phyloP scores from a whole-genome alignment of 2,113 vertebrate species.

The Forbesichthys agassizii region DNA sequence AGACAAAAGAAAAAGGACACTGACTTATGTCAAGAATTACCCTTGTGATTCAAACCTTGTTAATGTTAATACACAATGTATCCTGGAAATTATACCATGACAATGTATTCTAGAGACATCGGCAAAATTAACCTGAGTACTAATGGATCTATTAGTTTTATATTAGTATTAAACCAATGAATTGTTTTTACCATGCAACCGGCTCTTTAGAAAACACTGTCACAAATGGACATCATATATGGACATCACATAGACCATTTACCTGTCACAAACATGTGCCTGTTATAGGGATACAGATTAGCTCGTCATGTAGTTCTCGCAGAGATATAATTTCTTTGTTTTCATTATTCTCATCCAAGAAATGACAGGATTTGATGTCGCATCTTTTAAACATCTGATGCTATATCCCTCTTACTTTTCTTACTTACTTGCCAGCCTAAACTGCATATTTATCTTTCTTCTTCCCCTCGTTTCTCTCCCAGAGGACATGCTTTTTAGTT shows the following conservation, averaged over 20 bases:
- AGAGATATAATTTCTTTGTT: slow-evolving; percentile 60
- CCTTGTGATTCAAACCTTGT: no score
- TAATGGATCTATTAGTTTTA: background rate
- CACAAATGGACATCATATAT: slow-evolving; percentile 29
- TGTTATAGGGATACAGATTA: slow-evolving; percentile 58
- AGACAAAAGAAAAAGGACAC: no score
- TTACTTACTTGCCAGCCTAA: slow-evolving; percentile 40
- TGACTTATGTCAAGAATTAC: no score
- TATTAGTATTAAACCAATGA: slow-evolving; percentile 14
- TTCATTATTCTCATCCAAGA: slow-evolving; percentile 69
- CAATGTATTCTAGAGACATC: no score
- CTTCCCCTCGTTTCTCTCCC: slow-evolving; percentile 24
- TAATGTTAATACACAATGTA: no score
- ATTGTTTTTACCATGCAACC: background rate
- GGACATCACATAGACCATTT: slow-evolving; percentile 27
- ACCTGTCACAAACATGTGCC: slow-evolving; percentile 44
- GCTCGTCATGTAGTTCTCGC: slow-evolving; percentile 59
- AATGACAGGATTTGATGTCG: slow-evolving; percentile 77
- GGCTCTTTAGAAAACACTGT: slow-evolving; percentile 17
- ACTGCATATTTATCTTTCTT: slow-evolving; percentile 29
- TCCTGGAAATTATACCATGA: no score
- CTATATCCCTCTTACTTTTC: slow-evolving; percentile 67
- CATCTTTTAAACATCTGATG: slow-evolving; percentile 75
- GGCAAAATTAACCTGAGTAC: no score
- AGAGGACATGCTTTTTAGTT: slow-evolving; percentile 34